Conservation (phyloP, 1,140 invertebrate genomes). For the Hestina assimilis region DNA sequence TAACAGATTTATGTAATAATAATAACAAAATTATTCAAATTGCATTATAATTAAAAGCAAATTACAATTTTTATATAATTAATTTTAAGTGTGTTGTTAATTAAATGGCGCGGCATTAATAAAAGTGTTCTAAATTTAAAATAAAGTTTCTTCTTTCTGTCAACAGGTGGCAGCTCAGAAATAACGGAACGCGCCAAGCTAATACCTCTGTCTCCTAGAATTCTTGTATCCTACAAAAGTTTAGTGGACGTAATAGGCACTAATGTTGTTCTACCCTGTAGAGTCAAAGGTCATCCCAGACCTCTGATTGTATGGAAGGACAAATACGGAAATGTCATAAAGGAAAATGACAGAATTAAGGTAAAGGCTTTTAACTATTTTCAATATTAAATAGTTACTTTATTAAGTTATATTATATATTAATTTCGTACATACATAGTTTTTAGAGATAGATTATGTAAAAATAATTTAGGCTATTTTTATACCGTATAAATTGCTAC, state of each 20-base stretch:
- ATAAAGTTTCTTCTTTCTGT: slow-evolving; percentile 7
- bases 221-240: slow-evolving; percentile 78
- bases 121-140: neutral
- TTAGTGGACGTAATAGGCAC: slow-evolving; percentile 81
- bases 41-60: no score
- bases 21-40: no score
- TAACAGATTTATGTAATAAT: no score
- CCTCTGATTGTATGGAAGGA: slow-evolving; percentile 84
- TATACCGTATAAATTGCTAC: neutral
- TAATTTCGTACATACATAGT: neutral
- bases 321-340: slow-evolving; percentile 73
- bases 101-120: no score
- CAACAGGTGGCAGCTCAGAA: slow-evolving; percentile 54
- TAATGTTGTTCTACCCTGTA: slow-evolving; percentile 85
- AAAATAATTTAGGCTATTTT: neutral
- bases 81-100: no score
- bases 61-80: no score
- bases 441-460: neutral
- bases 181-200: slow-evolving; percentile 58
- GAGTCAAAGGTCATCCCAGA: slow-evolving; percentile 82
- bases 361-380: slow-evolving; percentile 57
- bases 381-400: neutral
- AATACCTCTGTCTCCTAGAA: slow-evolving; percentile 73
- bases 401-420: neutral
- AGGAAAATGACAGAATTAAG: slow-evolving; percentile 76